Evolutionary conservation across 2,113 vertebrate species (phyloP).

Genomic region (Casuarius casuarius): DNA sequence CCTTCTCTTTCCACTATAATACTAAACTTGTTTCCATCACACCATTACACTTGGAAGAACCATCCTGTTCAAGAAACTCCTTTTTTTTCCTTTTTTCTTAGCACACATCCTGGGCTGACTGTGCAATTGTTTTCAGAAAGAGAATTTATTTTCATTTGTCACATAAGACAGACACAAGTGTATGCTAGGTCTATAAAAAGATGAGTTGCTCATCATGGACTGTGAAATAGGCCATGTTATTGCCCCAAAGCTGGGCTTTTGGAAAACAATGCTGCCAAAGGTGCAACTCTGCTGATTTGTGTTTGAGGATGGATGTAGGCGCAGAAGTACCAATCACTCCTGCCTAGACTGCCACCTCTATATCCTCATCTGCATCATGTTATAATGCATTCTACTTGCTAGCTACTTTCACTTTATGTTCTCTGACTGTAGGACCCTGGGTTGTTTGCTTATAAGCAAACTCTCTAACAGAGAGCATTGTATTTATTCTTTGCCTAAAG

Average conservation of each 20-base stretch:
- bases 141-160: conserved; percentile 33
- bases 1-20: background rate
- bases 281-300: background rate
- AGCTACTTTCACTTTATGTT: background rate
- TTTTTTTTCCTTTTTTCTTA: background rate
- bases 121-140: conserved; percentile 34
- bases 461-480: background rate
- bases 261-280: background rate
- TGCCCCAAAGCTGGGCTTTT: background rate
- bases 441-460: background rate
- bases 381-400: background rate
- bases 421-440: background rate
- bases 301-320: background rate
- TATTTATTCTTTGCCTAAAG: background rate
- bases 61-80: background rate
- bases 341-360: background rate
- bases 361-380: background rate
- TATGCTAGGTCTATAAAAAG: background rate
- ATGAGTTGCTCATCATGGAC: background rate
- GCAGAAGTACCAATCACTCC: background rate
- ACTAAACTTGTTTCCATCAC: background rate
- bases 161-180: background rate
- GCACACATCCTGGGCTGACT: background rate
- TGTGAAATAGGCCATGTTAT: conserved; percentile 7
- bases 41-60: background rate